phyloP scores from a whole-genome alignment of 2,888 invertebrate species.

The Azorinus chamasolen region DNA sequence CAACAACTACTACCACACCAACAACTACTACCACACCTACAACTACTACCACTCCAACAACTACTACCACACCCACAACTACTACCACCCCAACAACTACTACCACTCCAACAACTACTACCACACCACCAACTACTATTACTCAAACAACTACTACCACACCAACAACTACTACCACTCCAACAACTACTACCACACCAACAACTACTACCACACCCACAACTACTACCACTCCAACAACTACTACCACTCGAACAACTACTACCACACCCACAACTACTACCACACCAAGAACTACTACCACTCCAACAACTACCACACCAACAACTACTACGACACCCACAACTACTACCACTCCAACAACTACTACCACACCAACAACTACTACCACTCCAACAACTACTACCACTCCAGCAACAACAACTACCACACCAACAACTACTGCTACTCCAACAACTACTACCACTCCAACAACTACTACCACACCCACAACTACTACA shows the following conservation, averaged over 20 bases:
- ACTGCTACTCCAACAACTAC: too few relatives aligned
- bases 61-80: not conserved
- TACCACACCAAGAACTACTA: not conserved
- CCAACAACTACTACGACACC: too few relatives aligned
- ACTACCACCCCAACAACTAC: not conserved
- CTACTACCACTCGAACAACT: not conserved
- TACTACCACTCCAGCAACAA: too few relatives aligned
- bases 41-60: not conserved
- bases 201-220: not conserved
- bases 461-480: too few relatives aligned
- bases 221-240: slow-evolving; percentile 2
- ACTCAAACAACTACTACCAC: not conserved
- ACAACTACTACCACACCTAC: slow-evolving; percentile 4
- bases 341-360: too few relatives aligned
- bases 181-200: not conserved
- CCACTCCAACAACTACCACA: not conserved
- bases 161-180: not conserved
- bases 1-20: slow-evolving; percentile 6
- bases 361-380: too few relatives aligned
- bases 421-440: too few relatives aligned
- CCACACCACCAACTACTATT: not conserved
- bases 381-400: too few relatives aligned
- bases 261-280: not conserved
- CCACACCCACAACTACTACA: too few relatives aligned
- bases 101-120: not conserved